Percentiles rank a stretch among this genome's conserved stretches.
Conservation (phyloP, 2,113 vertebrate species). For the Forbesichthys agassizii region DNA sequence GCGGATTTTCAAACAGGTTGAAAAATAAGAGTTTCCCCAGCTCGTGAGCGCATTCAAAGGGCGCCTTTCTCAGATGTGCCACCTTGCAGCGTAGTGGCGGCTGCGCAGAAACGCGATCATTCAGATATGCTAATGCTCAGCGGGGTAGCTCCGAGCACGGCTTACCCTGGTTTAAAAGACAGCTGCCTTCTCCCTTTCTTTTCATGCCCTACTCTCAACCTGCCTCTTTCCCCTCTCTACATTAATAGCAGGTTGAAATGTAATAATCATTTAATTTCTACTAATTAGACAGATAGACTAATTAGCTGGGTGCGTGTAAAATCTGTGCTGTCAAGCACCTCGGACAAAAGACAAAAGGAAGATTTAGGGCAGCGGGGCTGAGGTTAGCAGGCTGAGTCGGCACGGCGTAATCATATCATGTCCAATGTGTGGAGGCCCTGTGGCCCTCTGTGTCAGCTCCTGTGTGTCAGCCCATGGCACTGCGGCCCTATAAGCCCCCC, state of each 20-base stretch:
- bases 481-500: constrained; percentile 20
- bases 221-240: constrained; percentile 62
- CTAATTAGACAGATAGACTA: constrained; percentile 76
- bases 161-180: constrained; percentile 81
- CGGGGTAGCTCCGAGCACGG: constrained; percentile 77
- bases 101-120: constrained; percentile 78
- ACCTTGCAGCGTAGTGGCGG: constrained; percentile 80
- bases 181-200: constrained; percentile 78
- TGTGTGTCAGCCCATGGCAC: constrained; percentile 56
- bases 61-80: constrained; percentile 79
- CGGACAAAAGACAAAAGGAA: constrained; percentile 62
- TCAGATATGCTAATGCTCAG: constrained; percentile 85
- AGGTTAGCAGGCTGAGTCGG: constrained; percentile 41
- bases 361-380: constrained; percentile 51
- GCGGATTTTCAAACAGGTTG: constrained; percentile 74
- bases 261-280: constrained; percentile 71
- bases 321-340: constrained; percentile 57
- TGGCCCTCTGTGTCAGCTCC: constrained; percentile 63
- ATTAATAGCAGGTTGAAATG: constrained; percentile 72
- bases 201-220: constrained; percentile 68
- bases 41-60: constrained; percentile 77
- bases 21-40: constrained; percentile 76
- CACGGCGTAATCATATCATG: constrained; percentile 73
- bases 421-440: constrained; percentile 54
- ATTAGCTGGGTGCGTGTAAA: constrained; percentile 71